Evolutionary conservation across 2,797 vertebrate genomes (phyloP).

Genomic region (Pipistrellus pipistrellus): DNA sequence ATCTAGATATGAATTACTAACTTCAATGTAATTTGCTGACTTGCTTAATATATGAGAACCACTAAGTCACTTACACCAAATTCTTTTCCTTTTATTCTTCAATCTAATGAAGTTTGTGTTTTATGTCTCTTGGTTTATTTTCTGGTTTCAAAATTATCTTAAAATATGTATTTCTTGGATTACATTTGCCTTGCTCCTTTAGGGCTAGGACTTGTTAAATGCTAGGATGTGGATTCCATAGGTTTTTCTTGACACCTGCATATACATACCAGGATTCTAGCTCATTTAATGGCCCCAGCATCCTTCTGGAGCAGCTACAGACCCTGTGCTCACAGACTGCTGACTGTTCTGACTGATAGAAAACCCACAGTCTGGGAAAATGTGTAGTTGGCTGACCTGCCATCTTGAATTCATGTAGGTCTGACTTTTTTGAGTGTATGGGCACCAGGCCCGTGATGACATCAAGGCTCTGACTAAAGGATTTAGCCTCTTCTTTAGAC

Average conservation of each 20-base stretch:
- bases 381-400: neutral
- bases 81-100: neutral
- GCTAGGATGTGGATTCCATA: neutral
- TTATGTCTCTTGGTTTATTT: conserved; percentile 23
- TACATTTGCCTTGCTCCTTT: neutral
- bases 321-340: neutral
- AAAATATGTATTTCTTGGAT: neutral
- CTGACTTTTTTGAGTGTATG: neutral
- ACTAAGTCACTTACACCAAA: neutral
- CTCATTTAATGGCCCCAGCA: neutral
- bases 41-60: neutral
- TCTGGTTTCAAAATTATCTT: neutral
- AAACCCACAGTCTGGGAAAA: neutral
- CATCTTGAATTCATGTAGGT: neutral
- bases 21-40: neutral
- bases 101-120: neutral
- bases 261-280: neutral
- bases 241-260: neutral
- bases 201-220: neutral
- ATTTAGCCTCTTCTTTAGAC: neutral
- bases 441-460: neutral
- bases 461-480: neutral
- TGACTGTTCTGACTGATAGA: neutral
- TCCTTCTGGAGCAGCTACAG: neutral
- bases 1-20: neutral